Conservation (phyloP, 2,113 vertebrate species). For the Alectura lathami region DNA sequence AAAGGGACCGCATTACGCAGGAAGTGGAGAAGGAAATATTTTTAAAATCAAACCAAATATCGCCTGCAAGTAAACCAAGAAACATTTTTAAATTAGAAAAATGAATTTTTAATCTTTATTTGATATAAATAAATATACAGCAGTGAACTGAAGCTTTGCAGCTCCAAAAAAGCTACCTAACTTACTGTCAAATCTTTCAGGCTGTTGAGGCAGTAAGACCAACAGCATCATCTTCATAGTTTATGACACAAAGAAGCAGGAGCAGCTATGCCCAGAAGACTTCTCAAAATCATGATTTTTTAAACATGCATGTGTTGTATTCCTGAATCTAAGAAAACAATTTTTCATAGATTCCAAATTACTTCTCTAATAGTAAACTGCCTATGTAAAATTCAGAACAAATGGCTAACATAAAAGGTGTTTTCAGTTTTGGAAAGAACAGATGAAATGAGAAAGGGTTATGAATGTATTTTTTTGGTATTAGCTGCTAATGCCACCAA, state of each 20-base stretch:
- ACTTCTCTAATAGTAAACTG: neutral
- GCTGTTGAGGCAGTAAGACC: neutral
- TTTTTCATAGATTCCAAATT: neutral
- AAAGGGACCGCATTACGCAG: neutral
- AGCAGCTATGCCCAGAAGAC: neutral
- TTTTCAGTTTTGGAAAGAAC: neutral
- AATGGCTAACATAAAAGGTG: neutral
- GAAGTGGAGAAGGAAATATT: neutral
- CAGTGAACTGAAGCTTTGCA: neutral
- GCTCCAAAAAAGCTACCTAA: neutral
- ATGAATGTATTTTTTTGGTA: neutral
- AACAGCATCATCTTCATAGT: neutral
- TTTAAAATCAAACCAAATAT: neutral
- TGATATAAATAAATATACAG: neutral
- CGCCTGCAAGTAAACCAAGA: neutral
- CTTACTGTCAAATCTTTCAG: neutral
- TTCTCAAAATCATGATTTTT: neutral
- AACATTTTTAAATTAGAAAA: conserved; percentile 2
- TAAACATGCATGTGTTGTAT: neutral
- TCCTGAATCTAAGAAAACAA: conserved; percentile 1
- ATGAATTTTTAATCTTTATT: neutral
- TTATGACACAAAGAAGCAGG: neutral
- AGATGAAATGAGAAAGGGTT: neutral
- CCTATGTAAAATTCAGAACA: neutral
- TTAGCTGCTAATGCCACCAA: neutral